These are phyloP conservation scores for Tribolium freemani DNA, from an alignment of 2,888 invertebrate species.

Conservation along the genomic window DNA sequence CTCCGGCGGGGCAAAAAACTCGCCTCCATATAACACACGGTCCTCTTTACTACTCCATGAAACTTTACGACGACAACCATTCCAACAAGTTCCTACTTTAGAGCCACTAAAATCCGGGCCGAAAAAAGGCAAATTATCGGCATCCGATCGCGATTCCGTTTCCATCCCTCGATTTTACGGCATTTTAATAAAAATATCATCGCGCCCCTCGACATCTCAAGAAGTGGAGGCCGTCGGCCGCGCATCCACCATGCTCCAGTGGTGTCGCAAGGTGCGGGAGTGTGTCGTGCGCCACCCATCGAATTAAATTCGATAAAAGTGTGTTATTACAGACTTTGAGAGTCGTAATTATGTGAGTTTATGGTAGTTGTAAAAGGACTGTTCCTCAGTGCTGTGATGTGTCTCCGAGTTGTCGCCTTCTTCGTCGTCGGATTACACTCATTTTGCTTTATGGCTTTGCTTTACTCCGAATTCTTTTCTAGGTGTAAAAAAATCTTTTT, in stretches of 20 bases:
- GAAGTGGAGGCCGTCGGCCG: neutral
- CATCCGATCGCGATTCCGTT: constrained; percentile 39
- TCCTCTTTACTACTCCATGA: constrained; percentile 64
- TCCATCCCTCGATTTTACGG: constrained; percentile 46
- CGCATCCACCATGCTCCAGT: constrained; percentile 7
- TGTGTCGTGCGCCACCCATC: constrained; percentile 32
- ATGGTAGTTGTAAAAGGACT: constrained; percentile 42
- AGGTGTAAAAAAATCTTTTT: constrained; percentile 55
- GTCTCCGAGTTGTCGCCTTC: constrained; percentile 43
- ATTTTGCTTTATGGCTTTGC: constrained; percentile 31
- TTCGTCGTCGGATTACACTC: constrained; percentile 36
- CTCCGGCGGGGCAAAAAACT: constrained; percentile 53
- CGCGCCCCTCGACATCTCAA: neutral
- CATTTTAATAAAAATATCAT: constrained; percentile 56
- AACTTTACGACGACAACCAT: constrained; percentile 65
- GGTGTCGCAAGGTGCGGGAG: constrained; percentile 30
- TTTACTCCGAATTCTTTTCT: constrained; percentile 54
- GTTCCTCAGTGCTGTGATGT: constrained; percentile 42
- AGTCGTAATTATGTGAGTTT: constrained; percentile 49
- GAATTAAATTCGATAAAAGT: constrained; percentile 49
- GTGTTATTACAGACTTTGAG: constrained; percentile 47
- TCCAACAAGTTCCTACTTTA: constrained; percentile 65
- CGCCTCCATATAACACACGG: constrained; percentile 58
- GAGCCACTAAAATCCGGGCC: constrained; percentile 58
- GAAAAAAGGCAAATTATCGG: constrained; percentile 56